A percentile compares a stretch with the other conserved stretches of the same genome.
phyloP scores from a whole-genome alignment of 2,113 vertebrate genomes.

The Sigmodon hispidus region DNA sequence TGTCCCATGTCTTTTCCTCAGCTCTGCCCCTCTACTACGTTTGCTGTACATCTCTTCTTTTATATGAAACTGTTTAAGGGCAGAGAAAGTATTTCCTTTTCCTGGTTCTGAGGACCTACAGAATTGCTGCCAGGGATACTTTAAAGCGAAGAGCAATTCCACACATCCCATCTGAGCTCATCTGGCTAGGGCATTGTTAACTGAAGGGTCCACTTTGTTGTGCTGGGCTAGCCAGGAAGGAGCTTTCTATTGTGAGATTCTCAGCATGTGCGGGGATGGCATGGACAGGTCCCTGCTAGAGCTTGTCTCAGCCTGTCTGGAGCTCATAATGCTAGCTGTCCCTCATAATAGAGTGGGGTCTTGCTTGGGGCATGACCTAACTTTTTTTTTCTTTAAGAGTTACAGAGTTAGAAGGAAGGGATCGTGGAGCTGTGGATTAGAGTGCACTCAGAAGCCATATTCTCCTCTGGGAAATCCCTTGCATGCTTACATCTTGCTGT shows the following conservation, averaged over 20 bases:
- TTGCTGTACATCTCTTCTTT: not conserved
- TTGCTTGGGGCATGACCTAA: not conserved
- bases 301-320: not conserved
- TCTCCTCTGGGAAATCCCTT: not conserved
- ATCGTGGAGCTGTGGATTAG: not conserved
- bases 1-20: not conserved
- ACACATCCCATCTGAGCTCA: not conserved
- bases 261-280: not conserved
- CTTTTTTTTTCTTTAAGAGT: slow-evolving; percentile 4
- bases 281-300: not conserved
- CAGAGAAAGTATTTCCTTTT: not conserved
- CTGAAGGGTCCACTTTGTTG: fast-evolving
- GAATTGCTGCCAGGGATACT: not conserved
- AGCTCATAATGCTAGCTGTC: not conserved
- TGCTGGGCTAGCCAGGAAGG: not conserved
- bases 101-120: not conserved
- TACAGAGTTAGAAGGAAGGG: not conserved
- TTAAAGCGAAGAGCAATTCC: not conserved
- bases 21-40: not conserved
- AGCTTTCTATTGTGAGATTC: not conserved
- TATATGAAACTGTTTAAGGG: not conserved
- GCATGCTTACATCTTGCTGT: not conserved
- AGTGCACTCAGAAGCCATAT: not conserved
- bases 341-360: not conserved
- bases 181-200: not conserved